A percentile compares a stretch with the other conserved stretches of the same genome.
Evolutionary conservation across 1,140 invertebrate species (phyloP).

Genomic region (Callitettix versicolor): DNA sequence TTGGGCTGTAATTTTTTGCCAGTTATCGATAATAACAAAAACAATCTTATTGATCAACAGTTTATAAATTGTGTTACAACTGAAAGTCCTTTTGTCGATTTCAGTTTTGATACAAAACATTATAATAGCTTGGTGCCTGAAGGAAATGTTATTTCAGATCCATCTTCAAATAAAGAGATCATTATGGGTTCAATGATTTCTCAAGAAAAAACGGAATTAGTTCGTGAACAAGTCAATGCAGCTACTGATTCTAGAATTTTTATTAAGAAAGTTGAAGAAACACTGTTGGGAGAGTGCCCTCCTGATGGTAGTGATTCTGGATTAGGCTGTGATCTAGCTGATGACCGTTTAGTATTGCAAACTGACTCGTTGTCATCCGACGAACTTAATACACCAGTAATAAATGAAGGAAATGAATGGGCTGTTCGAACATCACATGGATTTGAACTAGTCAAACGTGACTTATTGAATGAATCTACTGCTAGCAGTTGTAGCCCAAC

Average conservation of each 20-base stretch:
- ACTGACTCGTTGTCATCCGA: conserved; percentile 20
- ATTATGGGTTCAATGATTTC: too few relatives aligned
- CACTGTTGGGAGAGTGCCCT: conserved; percentile 11
- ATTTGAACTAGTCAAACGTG: neutral
- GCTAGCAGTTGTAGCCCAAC: conserved; percentile 21
- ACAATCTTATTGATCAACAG: too few relatives aligned
- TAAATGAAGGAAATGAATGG: neutral
- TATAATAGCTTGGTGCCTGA: too few relatives aligned
- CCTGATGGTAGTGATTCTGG: conserved; percentile 65
- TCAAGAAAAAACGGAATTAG: too few relatives aligned
- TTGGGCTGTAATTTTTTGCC: too few relatives aligned
- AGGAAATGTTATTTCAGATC: too few relatives aligned
- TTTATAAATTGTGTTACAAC: too few relatives aligned
- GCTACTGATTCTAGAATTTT: neutral
- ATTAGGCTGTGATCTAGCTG: conserved; percentile 40
- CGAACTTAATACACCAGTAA: conserved; percentile 9
- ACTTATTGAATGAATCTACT: conserved; percentile 2
- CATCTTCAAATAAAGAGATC: too few relatives aligned
- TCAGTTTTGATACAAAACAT: too few relatives aligned
- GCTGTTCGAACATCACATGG: neutral
- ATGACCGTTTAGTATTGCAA: conserved; percentile 29
- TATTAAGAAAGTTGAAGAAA: conserved; percentile 2
- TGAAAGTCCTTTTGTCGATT: too few relatives aligned
- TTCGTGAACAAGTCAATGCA: too few relatives aligned
- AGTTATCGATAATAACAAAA: too few relatives aligned